These are phyloP conservation scores for Nematolebias whitei DNA, from an alignment of 2,113 vertebrate genomes.

Conservation along the genomic window DNA sequence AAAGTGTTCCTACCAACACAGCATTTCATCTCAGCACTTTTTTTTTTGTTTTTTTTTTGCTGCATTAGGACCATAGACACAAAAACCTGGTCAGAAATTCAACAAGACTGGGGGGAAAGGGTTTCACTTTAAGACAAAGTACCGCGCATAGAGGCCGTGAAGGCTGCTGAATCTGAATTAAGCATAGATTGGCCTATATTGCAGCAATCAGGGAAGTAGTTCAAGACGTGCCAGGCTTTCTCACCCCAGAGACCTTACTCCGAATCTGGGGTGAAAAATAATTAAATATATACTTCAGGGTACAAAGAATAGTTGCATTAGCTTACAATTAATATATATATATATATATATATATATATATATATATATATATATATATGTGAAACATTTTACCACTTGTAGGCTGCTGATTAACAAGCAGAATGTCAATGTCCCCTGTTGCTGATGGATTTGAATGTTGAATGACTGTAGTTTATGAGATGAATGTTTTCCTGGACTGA, in stretches of 20 bases:
- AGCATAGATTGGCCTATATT: slow-evolving; percentile 82
- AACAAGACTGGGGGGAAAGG: slow-evolving; percentile 18
- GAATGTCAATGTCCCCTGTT: too few relatives aligned
- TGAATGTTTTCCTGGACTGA: too few relatives aligned
- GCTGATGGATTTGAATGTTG: too few relatives aligned
- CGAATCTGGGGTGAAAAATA: slow-evolving; percentile 24
- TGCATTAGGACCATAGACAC: slow-evolving; percentile 37
- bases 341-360: too few relatives aligned
- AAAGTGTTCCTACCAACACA: slow-evolving; percentile 72
- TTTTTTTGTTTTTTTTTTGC: slow-evolving; percentile 24
- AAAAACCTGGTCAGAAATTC: slow-evolving; percentile 29
- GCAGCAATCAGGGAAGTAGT: slow-evolving; percentile 61
- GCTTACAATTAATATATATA: neutral
- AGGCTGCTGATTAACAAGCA: too few relatives aligned
- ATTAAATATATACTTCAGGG: neutral
- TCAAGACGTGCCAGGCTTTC: slow-evolving; percentile 66
- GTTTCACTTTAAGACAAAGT: slow-evolving; percentile 59
- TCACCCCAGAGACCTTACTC: slow-evolving; percentile 35
- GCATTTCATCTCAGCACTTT: slow-evolving; percentile 67
- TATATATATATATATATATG: too few relatives aligned
- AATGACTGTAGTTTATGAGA: too few relatives aligned
- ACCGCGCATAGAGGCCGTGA: slow-evolving; percentile 34
- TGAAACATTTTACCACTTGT: too few relatives aligned
- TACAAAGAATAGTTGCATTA: neutral
- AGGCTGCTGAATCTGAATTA: slow-evolving; percentile 72